These are phyloP conservation scores for Cheilosia pagana DNA, from an alignment of 2,888 invertebrate genomes.

Conservation along the genomic window DNA sequence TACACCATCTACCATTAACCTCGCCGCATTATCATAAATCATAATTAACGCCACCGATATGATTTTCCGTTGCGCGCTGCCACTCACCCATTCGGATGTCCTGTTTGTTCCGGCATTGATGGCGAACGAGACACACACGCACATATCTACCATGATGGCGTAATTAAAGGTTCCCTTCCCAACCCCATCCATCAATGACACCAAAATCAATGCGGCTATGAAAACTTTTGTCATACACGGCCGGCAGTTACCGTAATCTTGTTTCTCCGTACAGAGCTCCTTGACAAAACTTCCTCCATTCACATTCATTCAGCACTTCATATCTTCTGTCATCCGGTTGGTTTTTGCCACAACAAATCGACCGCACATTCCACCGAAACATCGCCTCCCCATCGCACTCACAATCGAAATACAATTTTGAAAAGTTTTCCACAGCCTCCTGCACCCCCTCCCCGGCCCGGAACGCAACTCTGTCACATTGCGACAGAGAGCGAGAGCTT, in stretches of 20 bases:
- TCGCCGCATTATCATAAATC: conserved; percentile 30
- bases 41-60: conserved; percentile 18
- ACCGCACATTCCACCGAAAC: neutral
- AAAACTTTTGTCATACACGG: neutral
- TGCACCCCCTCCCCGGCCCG: too few relatives aligned
- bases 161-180: neutral
- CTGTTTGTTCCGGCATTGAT: neutral
- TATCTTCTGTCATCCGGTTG: neutral
- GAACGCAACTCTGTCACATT: neutral
- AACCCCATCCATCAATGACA: neutral
- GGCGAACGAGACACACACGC: neutral
- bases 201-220: neutral
- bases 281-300: neutral
- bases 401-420: conserved; percentile 5
- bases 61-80: conserved; percentile 14
- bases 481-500: neutral
- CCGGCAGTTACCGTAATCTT: neutral
- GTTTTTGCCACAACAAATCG: neutral
- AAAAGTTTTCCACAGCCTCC: neutral
- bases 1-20: conserved; percentile 11
- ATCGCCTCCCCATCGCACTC: neutral
- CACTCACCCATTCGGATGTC: neutral
- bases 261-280: neutral
- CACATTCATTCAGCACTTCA: neutral
- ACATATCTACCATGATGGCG: neutral